Conservation (phyloP, 2,797 vertebrate genomes). For the Scarus forsteni region DNA sequence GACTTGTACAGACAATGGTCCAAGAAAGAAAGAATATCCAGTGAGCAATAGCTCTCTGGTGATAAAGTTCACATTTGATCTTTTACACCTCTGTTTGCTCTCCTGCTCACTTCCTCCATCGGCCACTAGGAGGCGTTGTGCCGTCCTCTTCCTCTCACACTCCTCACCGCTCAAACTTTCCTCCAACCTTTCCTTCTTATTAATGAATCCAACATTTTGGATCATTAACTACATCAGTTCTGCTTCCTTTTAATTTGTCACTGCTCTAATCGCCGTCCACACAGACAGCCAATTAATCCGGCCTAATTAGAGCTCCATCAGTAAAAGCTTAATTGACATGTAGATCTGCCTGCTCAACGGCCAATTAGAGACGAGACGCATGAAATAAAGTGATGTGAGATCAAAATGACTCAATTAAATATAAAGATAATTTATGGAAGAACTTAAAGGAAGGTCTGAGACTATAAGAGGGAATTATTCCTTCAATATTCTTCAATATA, state of each 20-base stretch:
- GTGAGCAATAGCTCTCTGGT: too few relatives aligned
- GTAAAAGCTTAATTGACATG: slow-evolving; percentile 71
- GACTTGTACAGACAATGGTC: too few relatives aligned
- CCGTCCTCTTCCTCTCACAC: neutral
- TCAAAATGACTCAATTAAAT: slow-evolving; percentile 65
- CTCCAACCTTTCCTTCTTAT: slow-evolving; percentile 14
- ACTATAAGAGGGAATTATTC: neutral
- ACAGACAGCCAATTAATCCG: slow-evolving; percentile 72
- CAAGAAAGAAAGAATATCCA: too few relatives aligned
- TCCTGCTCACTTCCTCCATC: slow-evolving; percentile 36
- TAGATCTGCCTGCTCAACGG: slow-evolving; percentile 66
- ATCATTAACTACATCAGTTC: slow-evolving; percentile 62
- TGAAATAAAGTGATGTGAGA: slow-evolving; percentile 45
- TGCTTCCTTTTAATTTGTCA: slow-evolving; percentile 72
- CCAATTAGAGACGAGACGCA: slow-evolving; percentile 67
- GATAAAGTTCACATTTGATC: too few relatives aligned
- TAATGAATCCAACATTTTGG: slow-evolving; percentile 17
- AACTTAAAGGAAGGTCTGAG: slow-evolving; percentile 5
- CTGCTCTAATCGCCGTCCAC: slow-evolving; percentile 66
- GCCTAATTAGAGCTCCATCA: slow-evolving; percentile 74
- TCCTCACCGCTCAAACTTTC: neutral
- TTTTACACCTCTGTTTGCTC: too few relatives aligned
- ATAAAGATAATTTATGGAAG: slow-evolving; percentile 42
- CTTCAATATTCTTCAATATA: too few relatives aligned
- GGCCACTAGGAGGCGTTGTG: slow-evolving; percentile 65